Evolutionary conservation across 2,797 vertebrate species (phyloP).

Genomic region (Syngnathus rostellatus): DNA sequence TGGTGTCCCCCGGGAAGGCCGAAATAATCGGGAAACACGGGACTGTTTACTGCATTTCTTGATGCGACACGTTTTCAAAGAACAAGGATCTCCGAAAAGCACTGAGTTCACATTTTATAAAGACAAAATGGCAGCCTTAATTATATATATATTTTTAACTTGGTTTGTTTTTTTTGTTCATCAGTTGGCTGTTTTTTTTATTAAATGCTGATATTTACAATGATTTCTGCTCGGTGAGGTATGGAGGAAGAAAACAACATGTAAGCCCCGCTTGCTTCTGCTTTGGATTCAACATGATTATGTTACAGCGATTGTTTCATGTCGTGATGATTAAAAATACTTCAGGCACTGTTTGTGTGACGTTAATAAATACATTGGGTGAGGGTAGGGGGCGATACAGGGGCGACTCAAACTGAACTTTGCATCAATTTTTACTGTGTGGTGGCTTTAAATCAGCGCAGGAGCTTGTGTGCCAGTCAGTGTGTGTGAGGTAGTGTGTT

Average conservation of each 20-base stretch:
- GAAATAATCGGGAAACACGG: conserved; percentile 55
- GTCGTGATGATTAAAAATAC: conserved; percentile 12
- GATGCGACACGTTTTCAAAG: conserved; percentile 41
- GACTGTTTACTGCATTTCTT: conserved; percentile 70
- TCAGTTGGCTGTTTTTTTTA: neutral
- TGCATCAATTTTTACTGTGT: neutral
- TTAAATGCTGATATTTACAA: conserved; percentile 56
- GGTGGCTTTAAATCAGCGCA: conserved; percentile 35
- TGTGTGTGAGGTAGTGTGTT: conserved; percentile 76
- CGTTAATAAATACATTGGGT: neutral
- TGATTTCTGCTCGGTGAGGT: conserved; percentile 29
- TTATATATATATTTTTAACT: conserved; percentile 22
- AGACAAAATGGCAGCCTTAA: conserved; percentile 40
- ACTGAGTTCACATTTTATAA: conserved; percentile 59
- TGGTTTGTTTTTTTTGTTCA: neutral
- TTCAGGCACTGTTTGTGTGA: conserved; percentile 19
- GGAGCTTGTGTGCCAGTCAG: conserved; percentile 25
- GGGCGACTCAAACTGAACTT: conserved; percentile 11
- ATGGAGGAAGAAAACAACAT: conserved; percentile 25
- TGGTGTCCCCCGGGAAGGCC: conserved; percentile 66
- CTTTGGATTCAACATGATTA: conserved; percentile 47
- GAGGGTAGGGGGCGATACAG: neutral
- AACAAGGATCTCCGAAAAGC: conserved; percentile 41
- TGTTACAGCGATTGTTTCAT: neutral
- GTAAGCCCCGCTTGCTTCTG: conserved; percentile 20